Conservation (phyloP, 2,113 vertebrate genomes). For the Henicopernis longicauda region DNA sequence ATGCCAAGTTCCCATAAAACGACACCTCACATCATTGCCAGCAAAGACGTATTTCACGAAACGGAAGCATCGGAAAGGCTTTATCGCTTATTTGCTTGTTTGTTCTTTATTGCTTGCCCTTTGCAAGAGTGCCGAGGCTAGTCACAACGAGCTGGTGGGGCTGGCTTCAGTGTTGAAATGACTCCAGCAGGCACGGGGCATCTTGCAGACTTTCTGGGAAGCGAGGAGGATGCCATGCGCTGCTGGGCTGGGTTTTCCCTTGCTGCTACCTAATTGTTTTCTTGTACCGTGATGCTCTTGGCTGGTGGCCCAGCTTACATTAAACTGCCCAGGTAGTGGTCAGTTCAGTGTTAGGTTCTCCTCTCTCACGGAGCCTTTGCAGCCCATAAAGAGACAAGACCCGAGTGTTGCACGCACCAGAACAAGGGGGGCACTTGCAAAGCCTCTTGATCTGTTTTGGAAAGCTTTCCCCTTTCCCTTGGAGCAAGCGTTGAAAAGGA, state of each 20-base stretch:
- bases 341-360: fast-evolving
- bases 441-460: background rate
- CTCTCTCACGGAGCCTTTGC: background rate
- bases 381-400: background rate
- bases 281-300: background rate
- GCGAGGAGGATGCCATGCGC: background rate
- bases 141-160: background rate
- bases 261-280: background rate
- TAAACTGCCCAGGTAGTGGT: too few species aligned
- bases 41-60: background rate
- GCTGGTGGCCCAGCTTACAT: fast-evolving
- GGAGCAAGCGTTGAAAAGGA: background rate
- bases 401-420: fast-evolving
- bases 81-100: background rate
- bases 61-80: background rate
- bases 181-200: background rate
- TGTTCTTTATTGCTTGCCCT: background rate
- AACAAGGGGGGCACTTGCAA: too few species aligned
- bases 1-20: background rate
- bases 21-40: fast-evolving
- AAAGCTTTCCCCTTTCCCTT: background rate
- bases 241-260: background rate
- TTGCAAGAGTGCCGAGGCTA: background rate
- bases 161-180: background rate
- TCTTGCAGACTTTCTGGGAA: background rate